Base-by-base conservation (phyloP, 1,140 invertebrate species). In the Temnothorax curvispinosus region DNA sequence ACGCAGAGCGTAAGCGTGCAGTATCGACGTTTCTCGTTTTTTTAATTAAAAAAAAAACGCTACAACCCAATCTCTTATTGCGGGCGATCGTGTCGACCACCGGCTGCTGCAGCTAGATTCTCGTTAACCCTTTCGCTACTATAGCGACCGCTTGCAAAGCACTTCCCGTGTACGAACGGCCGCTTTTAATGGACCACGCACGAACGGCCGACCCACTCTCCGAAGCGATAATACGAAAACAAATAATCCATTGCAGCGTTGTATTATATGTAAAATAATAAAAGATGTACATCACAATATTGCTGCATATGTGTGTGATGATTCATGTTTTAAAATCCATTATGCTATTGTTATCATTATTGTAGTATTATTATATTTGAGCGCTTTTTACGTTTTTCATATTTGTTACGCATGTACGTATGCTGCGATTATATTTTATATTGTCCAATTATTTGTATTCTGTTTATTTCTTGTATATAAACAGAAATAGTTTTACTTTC, bases 11-110 rank as follows among this genome's bases (percentile, higher is more conserved):
- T 62, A 44, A 67, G n/a, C 13, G n/a, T 44, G 41, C 32, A 27
- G 38, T 69, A 56, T 56, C 64, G 44, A 78, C 44, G 35, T 81
- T 81, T 5, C 35, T 27, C 77, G 62, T n/a, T 81, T 81, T 71
- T 58, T 32, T 27, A 27, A n/a, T n/a, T 18, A n/a, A 47, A 38
- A 64, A 62, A 60, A 58, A 62, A 32, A 62, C 44, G n/a, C 60
- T 7, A 69, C 62, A 13, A 56, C 4, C 47, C 64, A 21, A 41
- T 65, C 38, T 56, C 52, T 47, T 44, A 71, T 81, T 52, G 50
- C 15, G 21, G 21, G 41, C 65, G 15, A 69, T 67, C 13, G 18
- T n/a, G 35, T 44, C 15, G 65, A 50, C 21, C 2, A 13, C 50
- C 21, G 21, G 21, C 8, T 8, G 5, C 9, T 47, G 27, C 41